A percentile compares a stretch with the other conserved stretches of the same genome.
phyloP scores from a whole-genome alignment of 2,888 invertebrate genomes.

The Cenopis cana region DNA sequence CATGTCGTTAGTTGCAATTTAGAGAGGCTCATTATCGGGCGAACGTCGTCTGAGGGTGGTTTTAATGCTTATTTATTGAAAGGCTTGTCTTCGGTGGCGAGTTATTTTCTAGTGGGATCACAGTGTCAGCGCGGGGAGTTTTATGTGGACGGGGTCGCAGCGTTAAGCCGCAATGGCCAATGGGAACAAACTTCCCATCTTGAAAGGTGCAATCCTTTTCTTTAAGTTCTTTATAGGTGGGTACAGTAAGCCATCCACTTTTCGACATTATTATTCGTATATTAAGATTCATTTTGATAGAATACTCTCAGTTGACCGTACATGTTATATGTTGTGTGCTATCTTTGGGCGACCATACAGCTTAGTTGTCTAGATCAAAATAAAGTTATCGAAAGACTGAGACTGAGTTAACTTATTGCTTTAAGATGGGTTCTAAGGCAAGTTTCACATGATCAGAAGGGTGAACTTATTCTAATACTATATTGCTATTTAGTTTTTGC shows the following conservation, averaged over 20 bases:
- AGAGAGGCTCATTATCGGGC: constrained; percentile 65
- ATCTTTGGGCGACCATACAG: background rate
- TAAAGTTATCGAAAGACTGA: background rate
- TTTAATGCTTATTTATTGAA: constrained; percentile 84
- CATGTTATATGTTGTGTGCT: background rate
- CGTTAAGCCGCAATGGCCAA: constrained; percentile 46
- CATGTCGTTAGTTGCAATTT: constrained; percentile 59
- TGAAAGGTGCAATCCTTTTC: constrained; percentile 42
- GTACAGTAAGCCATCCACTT: background rate
- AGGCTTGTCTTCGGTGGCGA: constrained; percentile 67
- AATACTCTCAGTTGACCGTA: too few species aligned
- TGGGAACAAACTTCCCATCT: constrained; percentile 44
- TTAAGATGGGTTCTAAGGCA: too few species aligned
- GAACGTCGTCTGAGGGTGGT: constrained; percentile 59
- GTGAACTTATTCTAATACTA: too few species aligned
- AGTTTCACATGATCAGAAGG: too few species aligned
- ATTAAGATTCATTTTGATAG: too few species aligned
- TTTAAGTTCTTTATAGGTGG: constrained; percentile 27
- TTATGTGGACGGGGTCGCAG: constrained; percentile 62
- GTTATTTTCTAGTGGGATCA: constrained; percentile 74
- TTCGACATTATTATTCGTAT: too few species aligned
- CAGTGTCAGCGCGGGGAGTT: constrained; percentile 70
- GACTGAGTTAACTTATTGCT: too few species aligned
- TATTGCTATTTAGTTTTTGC: too few species aligned
- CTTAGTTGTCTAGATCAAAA: background rate